phyloP scores from a whole-genome alignment of 1,140 invertebrate genomes.

The Ceratina japonica region DNA sequence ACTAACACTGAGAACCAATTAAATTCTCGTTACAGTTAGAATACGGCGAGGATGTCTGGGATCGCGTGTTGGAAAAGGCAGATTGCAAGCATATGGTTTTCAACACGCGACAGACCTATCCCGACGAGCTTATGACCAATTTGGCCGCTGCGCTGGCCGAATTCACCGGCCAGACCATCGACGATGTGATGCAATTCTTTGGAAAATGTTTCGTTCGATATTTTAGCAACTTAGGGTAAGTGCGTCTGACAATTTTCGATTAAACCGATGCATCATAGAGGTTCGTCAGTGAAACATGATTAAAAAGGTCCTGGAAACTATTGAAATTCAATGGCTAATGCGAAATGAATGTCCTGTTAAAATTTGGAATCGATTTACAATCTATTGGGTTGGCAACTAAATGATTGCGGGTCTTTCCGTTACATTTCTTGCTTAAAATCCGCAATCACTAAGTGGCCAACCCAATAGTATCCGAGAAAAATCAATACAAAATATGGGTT shows the following conservation, averaged over 20 bases:
- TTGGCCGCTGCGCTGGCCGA: constrained; percentile 84
- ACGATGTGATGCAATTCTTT: constrained; percentile 91
- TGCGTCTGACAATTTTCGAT: constrained; percentile 12
- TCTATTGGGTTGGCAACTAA: too few relatives aligned
- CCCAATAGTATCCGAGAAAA: too few relatives aligned
- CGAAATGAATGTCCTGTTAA: too few relatives aligned
- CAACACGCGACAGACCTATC: constrained; percentile 90
- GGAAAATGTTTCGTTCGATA: constrained; percentile 93
- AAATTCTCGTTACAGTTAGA: constrained; percentile 82
- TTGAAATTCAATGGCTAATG: too few relatives aligned
- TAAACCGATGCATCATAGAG: too few relatives aligned
- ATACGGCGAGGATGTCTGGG: constrained; percentile 91
- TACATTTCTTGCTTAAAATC: too few relatives aligned
- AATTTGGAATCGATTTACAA: too few relatives aligned
- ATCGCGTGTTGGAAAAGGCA: constrained; percentile 84
- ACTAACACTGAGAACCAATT: neutral
- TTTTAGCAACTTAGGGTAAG: constrained; percentile 90
- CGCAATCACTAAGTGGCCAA: too few relatives aligned
- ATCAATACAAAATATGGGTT: too few relatives aligned
- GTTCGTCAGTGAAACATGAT: too few relatives aligned
- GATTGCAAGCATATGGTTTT: constrained; percentile 87
- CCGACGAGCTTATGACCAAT: constrained; percentile 88
- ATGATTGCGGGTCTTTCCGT: too few relatives aligned
- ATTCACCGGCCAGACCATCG: constrained; percentile 80
- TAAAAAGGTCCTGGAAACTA: too few relatives aligned